Conservation (phyloP, 2,797 vertebrate genomes). For the Enteromius treurensis region DNA sequence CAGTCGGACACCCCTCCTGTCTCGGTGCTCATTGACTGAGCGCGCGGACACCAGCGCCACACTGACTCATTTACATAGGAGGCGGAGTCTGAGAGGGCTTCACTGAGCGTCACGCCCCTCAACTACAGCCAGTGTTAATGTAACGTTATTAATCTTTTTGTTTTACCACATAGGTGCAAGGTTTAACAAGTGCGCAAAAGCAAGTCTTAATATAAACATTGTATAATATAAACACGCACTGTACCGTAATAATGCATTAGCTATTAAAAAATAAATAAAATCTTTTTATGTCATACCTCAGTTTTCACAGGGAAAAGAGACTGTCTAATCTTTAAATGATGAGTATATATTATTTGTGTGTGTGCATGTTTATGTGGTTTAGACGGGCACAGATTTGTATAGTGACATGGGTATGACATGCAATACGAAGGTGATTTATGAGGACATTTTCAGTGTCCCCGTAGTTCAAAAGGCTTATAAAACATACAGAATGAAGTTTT, state of each 20-base stretch:
- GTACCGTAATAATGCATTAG: background rate
- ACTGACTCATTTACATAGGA: conserved; percentile 75
- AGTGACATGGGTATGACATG: no score
- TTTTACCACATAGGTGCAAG: background rate
- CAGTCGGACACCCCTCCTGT: conserved; percentile 60
- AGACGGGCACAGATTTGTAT: no score
- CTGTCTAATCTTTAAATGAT: background rate
- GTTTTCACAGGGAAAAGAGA: background rate
- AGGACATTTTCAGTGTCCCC: no score
- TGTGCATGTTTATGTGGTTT: no score
- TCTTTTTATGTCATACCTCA: background rate
- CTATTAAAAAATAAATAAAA: background rate
- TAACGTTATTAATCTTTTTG: background rate
- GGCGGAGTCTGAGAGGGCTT: conserved; percentile 68
- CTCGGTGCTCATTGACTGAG: conserved; percentile 72
- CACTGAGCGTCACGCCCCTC: conserved; percentile 23
- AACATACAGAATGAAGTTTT: no score
- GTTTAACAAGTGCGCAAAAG: background rate
- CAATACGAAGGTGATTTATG: no score
- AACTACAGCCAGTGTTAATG: background rate
- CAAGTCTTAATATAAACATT: background rate
- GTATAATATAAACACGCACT: background rate
- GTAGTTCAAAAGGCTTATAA: no score
- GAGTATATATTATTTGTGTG: background rate
- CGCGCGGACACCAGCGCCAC: conserved; percentile 62